Evolutionary conservation across 1,140 invertebrate genomes (phyloP), one percentile per base, ranked within the genome.

Genomic region (Panagrolaimus sp.): DNA sequence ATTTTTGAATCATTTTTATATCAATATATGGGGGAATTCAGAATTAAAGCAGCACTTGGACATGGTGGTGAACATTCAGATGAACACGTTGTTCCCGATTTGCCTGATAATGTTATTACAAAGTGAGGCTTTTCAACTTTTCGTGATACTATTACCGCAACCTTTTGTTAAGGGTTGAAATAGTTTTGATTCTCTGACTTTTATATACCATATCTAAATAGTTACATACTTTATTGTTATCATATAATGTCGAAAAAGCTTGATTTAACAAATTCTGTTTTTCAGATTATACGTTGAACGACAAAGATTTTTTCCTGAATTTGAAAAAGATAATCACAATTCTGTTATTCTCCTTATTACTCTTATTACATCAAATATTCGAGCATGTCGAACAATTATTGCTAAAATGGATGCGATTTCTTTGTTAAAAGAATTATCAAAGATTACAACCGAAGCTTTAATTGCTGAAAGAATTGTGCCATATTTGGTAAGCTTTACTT

Each of bases 331-430:
- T 14, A 63, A 66, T 11, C 48, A 45, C 14, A 48, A 70, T 8
- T 62, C 69, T 4, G 76, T 79, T 1, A 67, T 82, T 48, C 65
- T 81, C 0, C 70, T 81, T n/a, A 76, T 83, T 14, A 68, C 71
- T n/a, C 45, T 82, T 9, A 68, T 81, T 14, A 81, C 75, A 11
- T 63, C 77, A n/a, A 75, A 82, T 63, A 16, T 81, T 16, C 71
- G 79, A n/a, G 65, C 70, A 20, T 69, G 83, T 66, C 65, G 66
- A 48, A 78, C 76, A 38, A 48, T 78, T 27, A 69, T 62, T 16
- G 65, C 71, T 3, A 83, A 83, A 71, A 76, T 83, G 66, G 78
- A 83, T 65, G 81, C 81, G 0, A 72, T 81, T 45, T 48, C 67
- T 23, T 62, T 81, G 31, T 61, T 81, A 2, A 65, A 79, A 16